These are phyloP conservation scores for Argyrosomus japonicus DNA, from an alignment of 2,113 vertebrate species.

Conservation along the genomic window DNA sequence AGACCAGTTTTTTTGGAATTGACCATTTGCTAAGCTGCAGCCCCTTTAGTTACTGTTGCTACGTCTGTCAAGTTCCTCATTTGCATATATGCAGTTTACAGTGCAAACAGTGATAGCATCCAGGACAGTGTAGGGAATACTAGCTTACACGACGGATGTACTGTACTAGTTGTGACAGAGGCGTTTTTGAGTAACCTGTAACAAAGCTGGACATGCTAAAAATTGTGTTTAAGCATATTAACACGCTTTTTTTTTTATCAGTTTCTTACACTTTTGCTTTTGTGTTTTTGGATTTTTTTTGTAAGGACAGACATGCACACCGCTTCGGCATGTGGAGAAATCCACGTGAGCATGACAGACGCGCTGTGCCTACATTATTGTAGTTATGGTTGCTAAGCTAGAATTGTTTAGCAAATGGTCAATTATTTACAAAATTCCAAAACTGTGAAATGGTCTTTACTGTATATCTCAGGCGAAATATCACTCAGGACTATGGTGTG, in stretches of 20 bases:
- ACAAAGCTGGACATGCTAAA: background rate
- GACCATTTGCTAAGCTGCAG: background rate
- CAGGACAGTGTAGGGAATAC: background rate
- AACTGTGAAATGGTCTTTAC: background rate
- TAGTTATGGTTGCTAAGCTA: background rate
- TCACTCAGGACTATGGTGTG: background rate
- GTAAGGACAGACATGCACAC: background rate
- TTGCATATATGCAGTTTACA: background rate
- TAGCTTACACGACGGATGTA: background rate
- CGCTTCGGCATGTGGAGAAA: too few species aligned
- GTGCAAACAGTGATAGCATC: background rate
- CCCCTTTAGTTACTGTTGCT: background rate
- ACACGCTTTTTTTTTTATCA: background rate
- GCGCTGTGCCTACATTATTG: background rate
- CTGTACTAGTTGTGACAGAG: background rate
- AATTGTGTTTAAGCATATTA: background rate
- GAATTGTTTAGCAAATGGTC: background rate
- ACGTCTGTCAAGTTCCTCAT: background rate
- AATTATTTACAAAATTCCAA: background rate
- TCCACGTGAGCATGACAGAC: background rate
- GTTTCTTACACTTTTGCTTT: background rate
- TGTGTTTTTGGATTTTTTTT: background rate
- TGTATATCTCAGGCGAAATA: background rate
- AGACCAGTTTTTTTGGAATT: background rate
- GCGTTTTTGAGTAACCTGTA: too few species aligned